Base-by-base conservation (phyloP, 2,888 invertebrate species). In the Stenchaetothrips biformis region DNA sequence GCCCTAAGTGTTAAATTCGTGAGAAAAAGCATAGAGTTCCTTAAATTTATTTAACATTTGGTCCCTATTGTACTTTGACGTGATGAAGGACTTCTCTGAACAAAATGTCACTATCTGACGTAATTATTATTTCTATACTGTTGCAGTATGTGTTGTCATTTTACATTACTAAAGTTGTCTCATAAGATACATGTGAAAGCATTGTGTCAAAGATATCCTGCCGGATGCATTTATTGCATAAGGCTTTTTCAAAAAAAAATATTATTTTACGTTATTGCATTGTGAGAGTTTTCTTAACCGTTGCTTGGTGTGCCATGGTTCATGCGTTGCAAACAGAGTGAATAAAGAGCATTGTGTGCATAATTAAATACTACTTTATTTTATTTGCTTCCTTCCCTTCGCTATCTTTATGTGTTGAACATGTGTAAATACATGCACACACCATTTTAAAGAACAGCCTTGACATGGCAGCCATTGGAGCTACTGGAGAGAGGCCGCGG, bases 201-300 rank as follows among this genome's bases (percentile, higher is more conserved):
- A 74, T 74, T 74, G 67, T 74, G 67, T 74, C 67, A 74, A 74
- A 25, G 67, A 74, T 74, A 74, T 74, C 67, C 67, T 74, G 67
- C 67, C 67, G 67, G 67, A 25, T 74, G 67, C 67, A 74, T 74
- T 74, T 74, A 74, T 74, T 74, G 67, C 67, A 74, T 74, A 74
- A 74, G 67, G 67, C 67, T 74, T 74, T 74, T 74, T 74, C 67
- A 74, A 74, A 74, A 67, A 74, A 74, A 74, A 74, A 21, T 74
- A 74, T 74, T 74, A 74, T 74, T 74, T 74, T 74, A 74, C 67
- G 67, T 74, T 74, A 74, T 74, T 74, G 67, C 67, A 74, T 74
- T 74, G 67, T 74, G 67, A 74, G 67, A 74, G 67, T 74, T 74
- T 74, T 74, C 67, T 74, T 74, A 74, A 74, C 67, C 67, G 67